Evolutionary conservation across 2,888 invertebrate species (phyloP), one percentile per base, ranked within the genome.

Genomic region (Xestia rhomboidea): DNA sequence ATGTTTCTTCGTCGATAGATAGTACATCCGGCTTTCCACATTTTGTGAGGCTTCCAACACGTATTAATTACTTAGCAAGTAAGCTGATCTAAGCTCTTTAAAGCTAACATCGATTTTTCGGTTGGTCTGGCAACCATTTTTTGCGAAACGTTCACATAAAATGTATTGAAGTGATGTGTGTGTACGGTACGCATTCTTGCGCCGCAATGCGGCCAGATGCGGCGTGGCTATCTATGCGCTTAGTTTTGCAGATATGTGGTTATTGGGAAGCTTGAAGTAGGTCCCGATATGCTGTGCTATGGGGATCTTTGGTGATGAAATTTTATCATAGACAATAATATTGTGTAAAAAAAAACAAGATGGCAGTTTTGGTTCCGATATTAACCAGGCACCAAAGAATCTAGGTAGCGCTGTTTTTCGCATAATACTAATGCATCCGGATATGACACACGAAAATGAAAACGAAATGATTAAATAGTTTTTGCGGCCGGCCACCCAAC

Each of bases 121-220:
- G 78, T 82, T 67, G 7, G 66, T 69, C 73, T 69, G 64, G 68
- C 83, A 46, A 30, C 51, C 2, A 11, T 68, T 83, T 83, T 81
- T 83, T 79, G 79, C 79, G 46, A 41, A 68, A 68, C 41, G 46
- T 79, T 73, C 57, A 73, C 57, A 74, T 80, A 21, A 46, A 80
- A 46, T 81, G 60, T 64, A 70, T 76, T 60, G 49, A 68, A 68
- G 30, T 78, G 38, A 70, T 81, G 64, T 81, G 68, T 62, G 68
- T 64, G 74, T 62, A 67, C 49, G 54, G 69, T 15, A 76, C 76
- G 81, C 76, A 82, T 82, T 82, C 76, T 84, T 82, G 68, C 38
- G 51, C 70, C 71, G 82, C 81, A 82, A 76, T 82, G 82, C 84
- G 84, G 71, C 64, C 64, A 62, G 68, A 70, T 82, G 71, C 81